Evolutionary conservation across 2,888 invertebrate genomes (phyloP).

Genomic region (Fragum fragum): DNA sequence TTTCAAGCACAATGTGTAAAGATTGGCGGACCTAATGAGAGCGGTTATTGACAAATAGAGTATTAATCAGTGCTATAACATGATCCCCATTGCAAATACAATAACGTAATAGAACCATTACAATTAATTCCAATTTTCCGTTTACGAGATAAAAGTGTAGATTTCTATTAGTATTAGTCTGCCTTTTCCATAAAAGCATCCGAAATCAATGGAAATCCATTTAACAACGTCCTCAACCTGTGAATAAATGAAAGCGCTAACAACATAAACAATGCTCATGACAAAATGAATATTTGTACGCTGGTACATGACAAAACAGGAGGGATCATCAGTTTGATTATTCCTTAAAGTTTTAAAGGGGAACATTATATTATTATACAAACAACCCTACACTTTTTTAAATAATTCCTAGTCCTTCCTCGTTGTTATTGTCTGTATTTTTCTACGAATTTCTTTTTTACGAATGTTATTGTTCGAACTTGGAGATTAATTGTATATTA

Average conservation of each 20-base stretch:
- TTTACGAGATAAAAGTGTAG: slow-evolving; percentile 14
- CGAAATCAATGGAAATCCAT: slow-evolving; percentile 23
- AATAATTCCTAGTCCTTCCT: no score
- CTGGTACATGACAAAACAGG: no score
- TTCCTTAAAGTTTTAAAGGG: no score
- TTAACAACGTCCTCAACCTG: slow-evolving; percentile 7
- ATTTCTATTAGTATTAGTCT: slow-evolving; percentile 8
- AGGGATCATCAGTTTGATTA: no score
- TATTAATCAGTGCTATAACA: not conserved
- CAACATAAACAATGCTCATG: slow-evolving; percentile 20
- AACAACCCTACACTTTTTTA: no score
- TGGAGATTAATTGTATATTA: no score
- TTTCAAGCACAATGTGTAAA: no score
- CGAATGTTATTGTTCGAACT: no score
- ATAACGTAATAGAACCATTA: not conserved
- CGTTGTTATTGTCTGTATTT: no score
- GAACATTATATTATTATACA: no score
- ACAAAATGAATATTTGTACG: slow-evolving; percentile 31
- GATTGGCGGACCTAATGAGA: not conserved
- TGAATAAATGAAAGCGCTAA: slow-evolving; percentile 13
- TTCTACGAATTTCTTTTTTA: no score
- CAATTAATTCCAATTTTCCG: slow-evolving; percentile 6
- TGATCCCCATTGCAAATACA: not conserved
- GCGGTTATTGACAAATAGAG: not conserved
- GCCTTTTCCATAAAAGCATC: slow-evolving; percentile 22